Percentiles rank a stretch among this genome's conserved stretches.
Conservation (phyloP, 2,888 invertebrate species). For the Cantharis rustica region DNA sequence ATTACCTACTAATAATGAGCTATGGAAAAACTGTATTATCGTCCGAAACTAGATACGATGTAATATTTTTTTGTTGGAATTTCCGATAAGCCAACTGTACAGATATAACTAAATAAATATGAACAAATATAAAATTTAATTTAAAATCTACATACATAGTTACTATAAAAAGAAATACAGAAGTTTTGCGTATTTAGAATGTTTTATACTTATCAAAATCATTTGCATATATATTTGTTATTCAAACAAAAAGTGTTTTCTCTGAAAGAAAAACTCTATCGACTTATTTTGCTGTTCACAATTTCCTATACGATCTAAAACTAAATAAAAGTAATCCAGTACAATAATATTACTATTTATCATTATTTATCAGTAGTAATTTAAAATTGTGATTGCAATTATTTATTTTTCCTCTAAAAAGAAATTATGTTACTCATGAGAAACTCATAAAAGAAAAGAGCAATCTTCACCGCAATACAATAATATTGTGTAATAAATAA, state of each 20-base stretch:
- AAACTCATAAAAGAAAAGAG: too few species aligned
- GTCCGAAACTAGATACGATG: too few species aligned
- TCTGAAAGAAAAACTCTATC: conserved; percentile 1
- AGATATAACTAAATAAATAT: background rate
- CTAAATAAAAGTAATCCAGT: background rate
- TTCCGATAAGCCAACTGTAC: background rate
- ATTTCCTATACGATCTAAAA: background rate
- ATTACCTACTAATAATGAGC: too few species aligned
- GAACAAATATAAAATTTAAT: background rate
- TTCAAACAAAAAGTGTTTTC: conserved; percentile 8
- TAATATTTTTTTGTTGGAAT: background rate
- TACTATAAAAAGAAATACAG: background rate
- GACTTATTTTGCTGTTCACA: background rate
- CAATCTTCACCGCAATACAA: too few species aligned
- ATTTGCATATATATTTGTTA: conserved; percentile 29
- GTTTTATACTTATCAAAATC: conserved; percentile 19
- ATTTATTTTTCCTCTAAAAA: too few species aligned
- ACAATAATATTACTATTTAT: background rate
- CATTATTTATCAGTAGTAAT: background rate
- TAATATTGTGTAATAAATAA: too few species aligned
- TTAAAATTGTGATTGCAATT: too few species aligned
- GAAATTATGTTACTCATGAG: too few species aligned
- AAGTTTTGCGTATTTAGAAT: background rate
- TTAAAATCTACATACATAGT: background rate
- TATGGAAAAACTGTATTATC: too few species aligned